These are phyloP conservation scores for Lepidotrigona ventralis DNA, from an alignment of 1,140 invertebrate genomes.

Conservation along the genomic window DNA sequence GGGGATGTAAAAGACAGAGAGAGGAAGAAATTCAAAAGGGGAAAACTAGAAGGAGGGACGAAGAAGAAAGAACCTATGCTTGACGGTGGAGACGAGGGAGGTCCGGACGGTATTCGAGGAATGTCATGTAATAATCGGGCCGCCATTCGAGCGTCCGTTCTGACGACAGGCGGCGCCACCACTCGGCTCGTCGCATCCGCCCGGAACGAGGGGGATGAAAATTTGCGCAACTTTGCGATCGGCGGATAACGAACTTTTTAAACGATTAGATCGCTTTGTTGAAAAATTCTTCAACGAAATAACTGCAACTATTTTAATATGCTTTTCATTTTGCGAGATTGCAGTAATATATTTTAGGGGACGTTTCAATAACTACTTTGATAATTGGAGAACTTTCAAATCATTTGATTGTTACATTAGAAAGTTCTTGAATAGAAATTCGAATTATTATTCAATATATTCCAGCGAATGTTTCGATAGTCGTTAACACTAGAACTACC, in stretches of 20 bases:
- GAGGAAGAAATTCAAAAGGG: conserved; percentile 40
- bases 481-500: too few relatives aligned
- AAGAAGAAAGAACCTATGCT: conserved; percentile 46
- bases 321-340: neutral
- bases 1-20: conserved; percentile 19
- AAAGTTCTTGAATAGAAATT: too few relatives aligned
- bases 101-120: conserved; percentile 76
- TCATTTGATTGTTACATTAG: neutral
- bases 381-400: neutral
- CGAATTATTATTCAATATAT: too few relatives aligned
- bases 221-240: neutral
- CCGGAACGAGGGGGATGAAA: conserved; percentile 15
- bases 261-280: neutral
- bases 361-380: neutral
- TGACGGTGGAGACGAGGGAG: conserved; percentile 62
- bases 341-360: neutral
- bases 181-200: conserved; percentile 51
- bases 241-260: conserved; percentile 7
- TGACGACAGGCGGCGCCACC: conserved; percentile 74
- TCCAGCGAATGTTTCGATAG: too few relatives aligned
- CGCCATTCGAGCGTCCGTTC: conserved; percentile 65
- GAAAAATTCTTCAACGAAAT: neutral
- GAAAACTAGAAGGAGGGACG: conserved; percentile 39
- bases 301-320: neutral
- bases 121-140: conserved; percentile 80